Percentiles rank a stretch among this genome's conserved stretches.
Conservation (phyloP, 2,888 invertebrate genomes). For the Parthenolecanium corni region DNA sequence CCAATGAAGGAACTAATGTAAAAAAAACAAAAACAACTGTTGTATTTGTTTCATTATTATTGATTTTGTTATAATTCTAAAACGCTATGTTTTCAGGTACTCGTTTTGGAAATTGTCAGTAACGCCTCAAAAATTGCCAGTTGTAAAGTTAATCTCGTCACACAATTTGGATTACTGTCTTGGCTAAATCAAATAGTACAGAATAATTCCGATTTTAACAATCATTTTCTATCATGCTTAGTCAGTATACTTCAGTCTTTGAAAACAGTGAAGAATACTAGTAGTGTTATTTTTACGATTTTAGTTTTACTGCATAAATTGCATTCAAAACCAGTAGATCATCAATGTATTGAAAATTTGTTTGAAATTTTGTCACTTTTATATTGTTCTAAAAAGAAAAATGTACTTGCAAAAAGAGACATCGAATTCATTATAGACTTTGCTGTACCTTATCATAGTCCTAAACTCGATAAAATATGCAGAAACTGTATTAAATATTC, state of each 20-base stretch:
- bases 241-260: neutral
- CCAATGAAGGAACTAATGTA: conserved; percentile 51
- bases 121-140: conserved; percentile 52
- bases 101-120: conserved; percentile 53
- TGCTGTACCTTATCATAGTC: neutral
- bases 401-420: no score
- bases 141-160: conserved; percentile 52
- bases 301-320: conserved; percentile 4
- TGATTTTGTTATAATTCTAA: neutral
- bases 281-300: neutral
- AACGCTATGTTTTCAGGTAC: conserved; percentile 37
- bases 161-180: conserved; percentile 55
- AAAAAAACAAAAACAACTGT: no score
- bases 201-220: neutral
- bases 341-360: neutral
- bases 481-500: neutral
- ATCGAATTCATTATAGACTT: no score
- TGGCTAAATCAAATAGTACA: conserved; percentile 48
- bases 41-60: neutral
- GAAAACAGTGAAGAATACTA: conserved; percentile 5
- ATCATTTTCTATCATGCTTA: neutral
- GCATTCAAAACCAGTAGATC: neutral
- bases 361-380: neutral
- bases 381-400: no score
- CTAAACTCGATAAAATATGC: neutral